Evolutionary conservation across 2,113 vertebrate species (phyloP).

Genomic region (Calypte anna): DNA sequence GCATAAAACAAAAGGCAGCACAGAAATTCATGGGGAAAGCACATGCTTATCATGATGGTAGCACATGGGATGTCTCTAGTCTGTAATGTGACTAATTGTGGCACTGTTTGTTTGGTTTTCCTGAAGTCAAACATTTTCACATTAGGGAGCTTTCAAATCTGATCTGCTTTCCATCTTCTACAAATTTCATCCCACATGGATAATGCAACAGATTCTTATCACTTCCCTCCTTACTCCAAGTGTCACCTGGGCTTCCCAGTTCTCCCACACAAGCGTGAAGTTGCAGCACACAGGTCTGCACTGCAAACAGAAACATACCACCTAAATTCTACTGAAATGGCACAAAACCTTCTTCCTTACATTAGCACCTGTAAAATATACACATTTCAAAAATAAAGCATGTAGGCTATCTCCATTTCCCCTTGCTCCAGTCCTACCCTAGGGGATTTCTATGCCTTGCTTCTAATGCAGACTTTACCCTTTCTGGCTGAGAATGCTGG

Average conservation of each 20-base stretch:
- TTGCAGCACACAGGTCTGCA: neutral
- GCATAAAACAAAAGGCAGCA: accelerated
- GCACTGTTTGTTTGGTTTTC: neutral
- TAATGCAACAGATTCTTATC: neutral
- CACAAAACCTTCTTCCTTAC: neutral
- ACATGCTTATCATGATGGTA: neutral
- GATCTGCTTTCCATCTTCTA: neutral
- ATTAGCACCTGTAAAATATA: neutral
- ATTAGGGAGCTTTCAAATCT: neutral
- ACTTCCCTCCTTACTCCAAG: neutral
- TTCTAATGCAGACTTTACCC: neutral
- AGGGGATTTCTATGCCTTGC: neutral
- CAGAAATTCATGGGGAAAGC: neutral
- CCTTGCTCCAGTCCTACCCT: neutral
- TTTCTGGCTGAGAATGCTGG: neutral
- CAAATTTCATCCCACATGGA: neutral
- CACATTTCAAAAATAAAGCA: neutral
- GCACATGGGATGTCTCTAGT: neutral
- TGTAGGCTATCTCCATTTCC: neutral
- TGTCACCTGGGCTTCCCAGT: neutral
- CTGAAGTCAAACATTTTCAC: neutral
- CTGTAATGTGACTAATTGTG: neutral
- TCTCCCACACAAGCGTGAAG: neutral
- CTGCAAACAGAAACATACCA: neutral
- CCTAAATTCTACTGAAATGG: neutral